Evolutionary conservation across 2,113 vertebrate genomes (phyloP).

Genomic region (Thryonomys swinderianus): DNA sequence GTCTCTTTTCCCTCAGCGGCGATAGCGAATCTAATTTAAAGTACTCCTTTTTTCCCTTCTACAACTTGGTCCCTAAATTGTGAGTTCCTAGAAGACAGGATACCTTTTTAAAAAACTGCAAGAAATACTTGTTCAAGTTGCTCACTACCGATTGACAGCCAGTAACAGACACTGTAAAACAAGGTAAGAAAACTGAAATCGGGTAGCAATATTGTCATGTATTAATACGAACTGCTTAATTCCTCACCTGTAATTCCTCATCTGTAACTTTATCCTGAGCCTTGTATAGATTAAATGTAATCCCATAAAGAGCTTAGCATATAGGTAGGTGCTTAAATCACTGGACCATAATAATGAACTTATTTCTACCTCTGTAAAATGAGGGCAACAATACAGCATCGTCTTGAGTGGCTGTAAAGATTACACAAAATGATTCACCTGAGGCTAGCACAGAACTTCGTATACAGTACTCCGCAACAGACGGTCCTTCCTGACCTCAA

Average conservation of each 20-base stretch:
- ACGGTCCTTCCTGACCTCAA: background rate
- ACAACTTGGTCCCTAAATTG: too few relatives aligned
- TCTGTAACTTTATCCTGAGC: background rate
- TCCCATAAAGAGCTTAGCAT: background rate
- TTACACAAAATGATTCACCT: background rate
- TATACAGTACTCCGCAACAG: background rate
- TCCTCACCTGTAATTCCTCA: slow-evolving; percentile 7
- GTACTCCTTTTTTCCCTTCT: too few relatives aligned
- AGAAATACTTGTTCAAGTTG: background rate
- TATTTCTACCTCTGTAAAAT: slow-evolving; percentile 30
- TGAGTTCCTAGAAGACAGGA: background rate
- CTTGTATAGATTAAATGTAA: background rate
- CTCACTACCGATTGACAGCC: background rate
- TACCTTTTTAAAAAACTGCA: background rate
- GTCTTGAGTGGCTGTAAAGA: background rate
- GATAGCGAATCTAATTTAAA: too few relatives aligned
- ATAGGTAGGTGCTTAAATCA: background rate
- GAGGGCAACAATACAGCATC: background rate
- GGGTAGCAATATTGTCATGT: background rate
- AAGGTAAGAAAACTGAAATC: background rate
- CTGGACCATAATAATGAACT: background rate
- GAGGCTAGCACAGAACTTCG: background rate
- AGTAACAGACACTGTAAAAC: background rate
- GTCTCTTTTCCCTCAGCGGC: too few relatives aligned
- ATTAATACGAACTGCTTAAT: background rate